A percentile compares a stretch with the other conserved stretches of the same genome.
These are phyloP conservation scores for Clistopyga incitator DNA, from an alignment of 2,888 invertebrate genomes.

Conservation along the genomic window DNA sequence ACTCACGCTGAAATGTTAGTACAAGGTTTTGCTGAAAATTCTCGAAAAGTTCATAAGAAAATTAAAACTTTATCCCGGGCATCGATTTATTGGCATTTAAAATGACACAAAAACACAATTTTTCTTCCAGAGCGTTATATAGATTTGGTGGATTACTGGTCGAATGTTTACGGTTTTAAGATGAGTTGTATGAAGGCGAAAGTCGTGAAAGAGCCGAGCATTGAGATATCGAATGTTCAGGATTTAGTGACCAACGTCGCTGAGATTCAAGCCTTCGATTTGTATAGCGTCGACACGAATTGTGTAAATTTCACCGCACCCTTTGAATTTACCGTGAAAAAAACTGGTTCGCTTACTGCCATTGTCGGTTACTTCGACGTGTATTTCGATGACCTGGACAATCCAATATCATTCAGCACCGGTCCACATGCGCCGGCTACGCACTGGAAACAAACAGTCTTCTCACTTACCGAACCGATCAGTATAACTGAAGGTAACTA, in stretches of 20 bases:
- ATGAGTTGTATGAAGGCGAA: conserved; percentile 96
- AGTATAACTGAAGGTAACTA: conserved; percentile 88
- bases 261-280: conserved; percentile 86
- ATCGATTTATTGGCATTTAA: not conserved
- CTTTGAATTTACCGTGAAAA: conserved; percentile 88
- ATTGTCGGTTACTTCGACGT: conserved; percentile 97
- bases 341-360: conserved; percentile 90
- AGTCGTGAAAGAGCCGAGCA: conserved; percentile 91
- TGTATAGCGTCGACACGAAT: conserved; percentile 89
- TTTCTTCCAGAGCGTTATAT: conserved; percentile 87
- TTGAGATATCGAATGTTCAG: conserved; percentile 86
- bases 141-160: conserved; percentile 93
- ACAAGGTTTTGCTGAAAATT: not conserved
- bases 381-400: conserved; percentile 91
- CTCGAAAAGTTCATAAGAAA: not conserved
- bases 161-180: conserved; percentile 96
- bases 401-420: conserved; percentile 90
- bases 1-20: no score
- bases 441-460: conserved; percentile 98
- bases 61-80: not conserved
- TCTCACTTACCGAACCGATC: conserved; percentile 91
- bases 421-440: conserved; percentile 91
- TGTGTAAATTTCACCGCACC: conserved; percentile 90
- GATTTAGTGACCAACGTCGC: conserved; percentile 80
- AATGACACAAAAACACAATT: conserved; percentile 15